A percentile compares a stretch with the other conserved stretches of the same genome.
These are phyloP conservation scores for Scrobipalpa costella DNA, from an alignment of 2,888 invertebrate species.

Conservation along the genomic window DNA sequence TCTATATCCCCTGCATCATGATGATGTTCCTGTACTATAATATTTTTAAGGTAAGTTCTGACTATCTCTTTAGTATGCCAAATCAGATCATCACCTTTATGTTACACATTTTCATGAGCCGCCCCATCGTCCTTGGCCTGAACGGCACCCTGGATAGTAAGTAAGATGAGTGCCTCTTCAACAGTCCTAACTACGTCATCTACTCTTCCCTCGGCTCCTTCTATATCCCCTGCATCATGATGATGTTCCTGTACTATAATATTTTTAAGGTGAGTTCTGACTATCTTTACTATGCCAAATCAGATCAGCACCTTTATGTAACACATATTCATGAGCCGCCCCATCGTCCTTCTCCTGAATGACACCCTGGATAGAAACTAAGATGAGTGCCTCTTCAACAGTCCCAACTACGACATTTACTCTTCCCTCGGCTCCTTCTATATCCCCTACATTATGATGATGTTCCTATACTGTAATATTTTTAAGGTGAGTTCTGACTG, in stretches of 20 bases:
- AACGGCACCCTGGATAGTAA: slow-evolving; percentile 94
- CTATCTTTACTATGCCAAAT: no score
- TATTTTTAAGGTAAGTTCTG: no score
- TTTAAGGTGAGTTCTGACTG: slow-evolving; percentile 91
- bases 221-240: slow-evolving; percentile 98
- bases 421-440: slow-evolving; percentile 99
- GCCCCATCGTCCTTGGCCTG: slow-evolving; percentile 97
- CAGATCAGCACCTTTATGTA: slow-evolving; percentile 98
- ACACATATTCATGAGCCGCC: slow-evolving; percentile 96
- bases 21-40: slow-evolving; percentile 99
- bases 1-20: slow-evolving; percentile 99
- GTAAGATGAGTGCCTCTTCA: slow-evolving; percentile 95
- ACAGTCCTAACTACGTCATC: slow-evolving; percentile 98
- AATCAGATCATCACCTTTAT: no score
- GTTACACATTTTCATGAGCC: no score
- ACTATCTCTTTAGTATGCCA: no score
- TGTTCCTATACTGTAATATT: slow-evolving; percentile 98
- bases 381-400: slow-evolving; percentile 97
- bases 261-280: slow-evolving; percentile 96
- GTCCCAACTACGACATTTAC: slow-evolving; percentile 98
- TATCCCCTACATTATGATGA: slow-evolving; percentile 99
- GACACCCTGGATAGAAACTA: slow-evolving; percentile 92
- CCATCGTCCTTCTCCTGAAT: slow-evolving; percentile 97
- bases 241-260: slow-evolving; percentile 98
- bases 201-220: slow-evolving; percentile 99